Evolutionary conservation across 2,888 invertebrate genomes (phyloP).

Genomic region (Zootermopsis nevadensis): DNA sequence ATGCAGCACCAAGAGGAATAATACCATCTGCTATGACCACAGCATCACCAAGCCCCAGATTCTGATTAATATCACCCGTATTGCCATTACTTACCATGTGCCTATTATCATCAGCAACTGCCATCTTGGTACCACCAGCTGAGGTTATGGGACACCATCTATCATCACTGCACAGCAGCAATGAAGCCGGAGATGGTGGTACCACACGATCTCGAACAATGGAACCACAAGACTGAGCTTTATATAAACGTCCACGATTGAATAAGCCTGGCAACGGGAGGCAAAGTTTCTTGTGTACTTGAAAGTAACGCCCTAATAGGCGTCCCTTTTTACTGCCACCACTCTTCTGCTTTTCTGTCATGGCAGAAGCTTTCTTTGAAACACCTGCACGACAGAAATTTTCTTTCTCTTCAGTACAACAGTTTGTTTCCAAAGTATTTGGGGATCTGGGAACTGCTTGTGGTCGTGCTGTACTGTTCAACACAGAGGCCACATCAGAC

Average conservation of each 20-base stretch:
- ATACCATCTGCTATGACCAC: slow-evolving; percentile 55
- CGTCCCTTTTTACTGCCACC: slow-evolving; percentile 67
- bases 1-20: slow-evolving; percentile 63
- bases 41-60: slow-evolving; percentile 61
- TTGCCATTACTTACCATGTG: slow-evolving; percentile 41
- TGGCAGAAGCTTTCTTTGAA: slow-evolving; percentile 42
- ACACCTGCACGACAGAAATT: slow-evolving; percentile 52
- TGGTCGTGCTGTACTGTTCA: not conserved
- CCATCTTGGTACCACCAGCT: slow-evolving; percentile 59
- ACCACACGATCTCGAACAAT: slow-evolving; percentile 67
- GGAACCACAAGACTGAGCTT: slow-evolving; percentile 73
- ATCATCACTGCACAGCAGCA: slow-evolving; percentile 60
- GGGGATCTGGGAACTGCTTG: not conserved
- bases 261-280: slow-evolving; percentile 70
- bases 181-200: slow-evolving; percentile 60
- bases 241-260: slow-evolving; percentile 69
- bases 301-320: slow-evolving; percentile 75
- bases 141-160: slow-evolving; percentile 61
- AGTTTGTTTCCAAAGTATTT: not conserved
- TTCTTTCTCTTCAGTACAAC: slow-evolving; percentile 51
- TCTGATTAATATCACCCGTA: slow-evolving; percentile 66
- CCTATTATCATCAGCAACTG: slow-evolving; percentile 33
- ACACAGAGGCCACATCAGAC: not conserved
- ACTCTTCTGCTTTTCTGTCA: slow-evolving; percentile 58
- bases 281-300: slow-evolving; percentile 74